Evolutionary conservation across 1,140 invertebrate species (phyloP).

Genomic region (Apis florea): DNA sequence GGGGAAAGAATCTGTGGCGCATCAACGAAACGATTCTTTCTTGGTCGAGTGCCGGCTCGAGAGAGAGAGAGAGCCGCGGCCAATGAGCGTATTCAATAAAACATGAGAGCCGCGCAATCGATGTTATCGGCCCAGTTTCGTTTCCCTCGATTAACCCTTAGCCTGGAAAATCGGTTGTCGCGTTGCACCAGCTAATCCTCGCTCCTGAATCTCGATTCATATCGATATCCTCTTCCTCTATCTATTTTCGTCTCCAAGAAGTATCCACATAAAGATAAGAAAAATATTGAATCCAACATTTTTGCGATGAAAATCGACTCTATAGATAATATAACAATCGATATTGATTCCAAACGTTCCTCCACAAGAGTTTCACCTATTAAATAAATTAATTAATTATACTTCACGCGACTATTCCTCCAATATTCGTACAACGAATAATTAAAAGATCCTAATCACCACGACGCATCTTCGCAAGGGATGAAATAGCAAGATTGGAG

Average conservation of each 20-base stretch:
- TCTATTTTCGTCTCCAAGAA: too few relatives aligned
- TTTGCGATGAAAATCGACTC: too few relatives aligned
- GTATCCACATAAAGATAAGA: background rate
- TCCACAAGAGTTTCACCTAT: too few relatives aligned
- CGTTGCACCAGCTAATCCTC: background rate
- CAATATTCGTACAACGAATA: too few relatives aligned
- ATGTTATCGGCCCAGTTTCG: conserved; percentile 48
- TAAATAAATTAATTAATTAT: too few relatives aligned
- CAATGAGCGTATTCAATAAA: conserved; percentile 50
- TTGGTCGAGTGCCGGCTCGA: conserved; percentile 33
- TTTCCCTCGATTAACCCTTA: conserved; percentile 36
- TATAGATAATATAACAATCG: too few relatives aligned
- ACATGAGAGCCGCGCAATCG: conserved; percentile 35
- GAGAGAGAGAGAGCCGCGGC: conserved; percentile 10
- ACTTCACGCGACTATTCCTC: too few relatives aligned
- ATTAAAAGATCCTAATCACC: too few relatives aligned
- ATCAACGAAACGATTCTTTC: conserved; percentile 44
- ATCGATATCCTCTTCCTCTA: background rate
- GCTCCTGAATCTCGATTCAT: background rate
- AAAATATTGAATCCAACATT: background rate
- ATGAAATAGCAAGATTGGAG: too few relatives aligned
- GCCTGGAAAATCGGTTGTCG: background rate
- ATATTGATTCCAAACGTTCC: too few relatives aligned
- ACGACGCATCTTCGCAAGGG: background rate
- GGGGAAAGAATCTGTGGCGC: conserved; percentile 1